These are phyloP conservation scores for Venturia canescens DNA, from an alignment of 1,140 invertebrate genomes.

Conservation along the genomic window DNA sequence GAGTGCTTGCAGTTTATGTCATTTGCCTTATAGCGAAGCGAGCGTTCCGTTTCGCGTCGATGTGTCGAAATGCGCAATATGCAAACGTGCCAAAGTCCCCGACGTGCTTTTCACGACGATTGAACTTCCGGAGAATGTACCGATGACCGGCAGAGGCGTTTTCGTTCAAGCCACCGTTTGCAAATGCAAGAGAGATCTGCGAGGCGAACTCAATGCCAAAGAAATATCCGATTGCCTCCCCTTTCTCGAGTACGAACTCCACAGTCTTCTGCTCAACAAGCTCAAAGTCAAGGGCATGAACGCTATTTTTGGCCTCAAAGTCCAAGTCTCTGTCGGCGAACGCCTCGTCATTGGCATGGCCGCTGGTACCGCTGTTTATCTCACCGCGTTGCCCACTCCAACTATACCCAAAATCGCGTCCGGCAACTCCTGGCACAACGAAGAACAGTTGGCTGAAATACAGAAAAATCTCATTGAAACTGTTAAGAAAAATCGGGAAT, in stretches of 20 bases:
- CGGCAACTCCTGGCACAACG: slow-evolving; percentile 81
- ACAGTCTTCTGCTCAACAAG: slow-evolving; percentile 94
- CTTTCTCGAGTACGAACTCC: slow-evolving; percentile 97
- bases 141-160: slow-evolving; percentile 84
- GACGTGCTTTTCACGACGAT: slow-evolving; percentile 94
- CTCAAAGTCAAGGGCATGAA: slow-evolving; percentile 96
- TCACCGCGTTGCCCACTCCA: slow-evolving; percentile 86
- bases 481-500: slow-evolving; percentile 83
- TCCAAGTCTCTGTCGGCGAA: slow-evolving; percentile 93
- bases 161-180: slow-evolving; percentile 89
- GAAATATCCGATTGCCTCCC: slow-evolving; percentile 96
- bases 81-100: slow-evolving; percentile 89
- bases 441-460: slow-evolving; percentile 81
- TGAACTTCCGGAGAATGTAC: slow-evolving; percentile 87
- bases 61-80: slow-evolving; percentile 77
- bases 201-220: slow-evolving; percentile 92
- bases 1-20: slow-evolving; percentile 80
- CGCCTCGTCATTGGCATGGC: slow-evolving; percentile 91
- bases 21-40: slow-evolving; percentile 87
- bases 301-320: slow-evolving; percentile 90
- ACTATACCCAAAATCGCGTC: slow-evolving; percentile 82
- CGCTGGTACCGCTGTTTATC: slow-evolving; percentile 89
- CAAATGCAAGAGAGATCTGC: slow-evolving; percentile 86
- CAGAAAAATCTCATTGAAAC: slow-evolving; percentile 83
- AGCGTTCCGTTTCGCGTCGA: slow-evolving; percentile 85